Evolutionary conservation across 2,888 invertebrate genomes (phyloP).

Genomic region (Achlya flavicornis): DNA sequence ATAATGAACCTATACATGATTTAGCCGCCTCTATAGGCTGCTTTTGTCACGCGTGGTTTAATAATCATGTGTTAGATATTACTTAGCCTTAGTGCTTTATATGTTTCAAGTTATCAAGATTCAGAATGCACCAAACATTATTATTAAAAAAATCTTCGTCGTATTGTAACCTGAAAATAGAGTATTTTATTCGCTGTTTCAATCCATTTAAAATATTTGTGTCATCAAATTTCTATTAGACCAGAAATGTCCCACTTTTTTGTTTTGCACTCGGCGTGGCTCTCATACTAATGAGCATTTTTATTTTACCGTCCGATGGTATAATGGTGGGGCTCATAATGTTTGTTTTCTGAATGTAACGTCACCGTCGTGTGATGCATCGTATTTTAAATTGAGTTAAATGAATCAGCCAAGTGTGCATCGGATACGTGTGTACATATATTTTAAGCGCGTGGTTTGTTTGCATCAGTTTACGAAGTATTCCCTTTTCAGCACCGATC

Average conservation of each 20-base stretch:
- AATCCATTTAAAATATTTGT: neutral
- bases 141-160: neutral
- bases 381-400: constrained; percentile 1
- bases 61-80: no score
- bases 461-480: no score
- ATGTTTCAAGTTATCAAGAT: no score
- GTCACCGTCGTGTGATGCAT: neutral
- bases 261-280: constrained; percentile 6
- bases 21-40: neutral
- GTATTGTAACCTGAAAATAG: neutral
- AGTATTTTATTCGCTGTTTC: neutral
- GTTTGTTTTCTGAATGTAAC: neutral
- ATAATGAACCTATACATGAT: neutral
- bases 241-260: neutral
- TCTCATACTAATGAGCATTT: constrained; percentile 5
- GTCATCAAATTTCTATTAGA: constrained; percentile 4
- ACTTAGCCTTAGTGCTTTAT: no score
- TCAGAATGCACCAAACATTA: no score
- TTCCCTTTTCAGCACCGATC: no score
- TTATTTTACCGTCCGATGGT: neutral
- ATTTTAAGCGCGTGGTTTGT: no score
- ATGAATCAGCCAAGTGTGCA: constrained; percentile 1
- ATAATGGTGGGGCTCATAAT: neutral
- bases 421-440: neutral
- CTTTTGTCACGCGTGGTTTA: no score